Base-by-base conservation (phyloP, 2,113 vertebrate species). In the Arothron firmamentum region DNA sequence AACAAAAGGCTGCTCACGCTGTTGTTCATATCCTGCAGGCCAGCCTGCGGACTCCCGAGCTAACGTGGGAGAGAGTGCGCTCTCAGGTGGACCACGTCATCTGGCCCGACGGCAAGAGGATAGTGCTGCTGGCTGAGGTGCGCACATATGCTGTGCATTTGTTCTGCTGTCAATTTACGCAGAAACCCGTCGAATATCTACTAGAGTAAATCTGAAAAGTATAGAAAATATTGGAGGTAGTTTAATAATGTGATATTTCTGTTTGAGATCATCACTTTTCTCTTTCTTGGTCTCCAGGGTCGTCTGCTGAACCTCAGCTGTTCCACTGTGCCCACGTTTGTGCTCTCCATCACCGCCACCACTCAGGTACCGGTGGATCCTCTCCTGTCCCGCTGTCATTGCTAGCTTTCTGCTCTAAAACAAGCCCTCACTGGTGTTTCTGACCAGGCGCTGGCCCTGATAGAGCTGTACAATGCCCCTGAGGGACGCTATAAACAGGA, bases 11-110 rank as follows among this genome's bases (percentile, higher is more conserved):
- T 14, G 1, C 18, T 42, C 14, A 51, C 1, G 49, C 11, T 56
- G 56, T 18, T 51, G 2, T 70, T 18, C 31, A 59, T 25, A 6
- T 28, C 8, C 77, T 86, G 12, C 72, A 99, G 97, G 95, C 96
- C 0, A 99, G 97, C 87, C 92, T 99, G 78, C 90, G 97, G 52
- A 98, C 96, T 0, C 96, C 96, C 0, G 97, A 99, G 74, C 91
- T 99, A 68, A 99, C 97, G 59, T 98, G 97, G 97, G 97, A 98
- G 86, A 90, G 97, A 45, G 97, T 98, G 38, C 91, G 97, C 72
- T 99, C 97, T 54, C 97, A 99, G 81, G 97, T 99, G 78, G 97
- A 99, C 80, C 97, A 99, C 3, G 94, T 99, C 69, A 99, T 99
- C 88, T 99, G 95, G 95, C 97, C 96, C 0, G 97, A 99, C 0